Percentiles rank a stretch among this genome's conserved stretches.
Conservation (phyloP, 2,888 invertebrate species). For the Agonum fuliginosum region DNA sequence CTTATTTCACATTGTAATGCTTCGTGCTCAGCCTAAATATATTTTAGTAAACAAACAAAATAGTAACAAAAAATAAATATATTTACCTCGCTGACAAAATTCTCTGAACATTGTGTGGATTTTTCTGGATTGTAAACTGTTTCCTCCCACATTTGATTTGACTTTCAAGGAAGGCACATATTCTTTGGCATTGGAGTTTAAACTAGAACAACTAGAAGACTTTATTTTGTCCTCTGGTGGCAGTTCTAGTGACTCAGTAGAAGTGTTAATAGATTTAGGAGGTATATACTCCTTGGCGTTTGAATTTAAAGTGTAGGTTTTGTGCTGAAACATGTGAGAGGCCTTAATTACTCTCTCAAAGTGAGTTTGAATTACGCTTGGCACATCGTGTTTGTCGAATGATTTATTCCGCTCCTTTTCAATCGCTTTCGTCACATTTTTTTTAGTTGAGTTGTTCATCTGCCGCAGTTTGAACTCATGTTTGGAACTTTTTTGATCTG, state of each 20-base stretch:
- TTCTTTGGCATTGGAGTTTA: not conserved
- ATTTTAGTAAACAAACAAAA: not conserved
- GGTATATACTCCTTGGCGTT: constrained; percentile 40
- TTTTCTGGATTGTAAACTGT: not conserved
- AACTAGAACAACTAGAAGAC: no score
- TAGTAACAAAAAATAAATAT: not conserved
- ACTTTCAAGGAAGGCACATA: not conserved
- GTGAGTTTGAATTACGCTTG: not conserved
- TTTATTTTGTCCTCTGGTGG: no score
- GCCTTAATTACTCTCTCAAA: no score
- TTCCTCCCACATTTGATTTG: not conserved
- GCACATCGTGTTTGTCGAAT: not conserved
- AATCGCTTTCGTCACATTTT: not conserved
- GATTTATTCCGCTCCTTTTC: not conserved
- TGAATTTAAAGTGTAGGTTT: constrained; percentile 18
- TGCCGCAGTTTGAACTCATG: not conserved
- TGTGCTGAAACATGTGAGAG: not conserved
- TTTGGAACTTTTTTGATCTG: not conserved
- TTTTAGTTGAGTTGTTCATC: not conserved
- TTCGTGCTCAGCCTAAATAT: not conserved
- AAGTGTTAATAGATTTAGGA: not conserved
- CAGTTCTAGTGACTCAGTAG: no score
- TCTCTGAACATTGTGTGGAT: not conserved
- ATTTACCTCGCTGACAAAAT: not conserved
- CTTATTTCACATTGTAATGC: constrained; percentile 10